phyloP scores from a whole-genome alignment of 2,888 invertebrate genomes.

The Zeuzera pyrina region DNA sequence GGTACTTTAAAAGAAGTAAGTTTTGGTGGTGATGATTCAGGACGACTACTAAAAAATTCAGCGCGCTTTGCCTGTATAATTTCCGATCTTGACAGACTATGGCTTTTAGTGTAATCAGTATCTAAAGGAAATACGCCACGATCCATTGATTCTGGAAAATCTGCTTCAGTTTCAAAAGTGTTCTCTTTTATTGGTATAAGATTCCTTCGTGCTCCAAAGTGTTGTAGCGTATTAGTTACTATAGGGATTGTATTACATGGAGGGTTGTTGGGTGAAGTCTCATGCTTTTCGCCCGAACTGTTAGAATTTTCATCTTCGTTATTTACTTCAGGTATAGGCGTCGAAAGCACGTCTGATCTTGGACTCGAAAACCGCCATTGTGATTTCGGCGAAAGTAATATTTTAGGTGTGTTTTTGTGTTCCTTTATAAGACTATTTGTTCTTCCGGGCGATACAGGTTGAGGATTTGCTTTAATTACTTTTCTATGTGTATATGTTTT shows the following conservation, averaged over 20 bases:
- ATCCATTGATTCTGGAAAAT: slow-evolving; percentile 34
- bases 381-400: slow-evolving; percentile 79
- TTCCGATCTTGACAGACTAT: slow-evolving; percentile 57
- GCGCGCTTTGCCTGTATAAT: slow-evolving; percentile 75
- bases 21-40: slow-evolving; percentile 49
- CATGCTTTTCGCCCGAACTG: slow-evolving; percentile 72
- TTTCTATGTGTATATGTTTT: slow-evolving; percentile 79
- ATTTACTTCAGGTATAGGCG: slow-evolving; percentile 87
- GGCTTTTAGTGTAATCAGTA: slow-evolving; percentile 43
- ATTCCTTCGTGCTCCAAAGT: slow-evolving; percentile 61
- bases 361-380: slow-evolving; percentile 83
- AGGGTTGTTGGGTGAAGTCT: slow-evolving; percentile 38
- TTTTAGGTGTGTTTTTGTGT: slow-evolving; percentile 73
- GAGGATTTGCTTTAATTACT: slow-evolving; percentile 61
- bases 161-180: slow-evolving; percentile 36
- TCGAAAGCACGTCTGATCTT: slow-evolving; percentile 87
- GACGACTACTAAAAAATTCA: slow-evolving; percentile 67
- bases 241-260: slow-evolving; percentile 62
- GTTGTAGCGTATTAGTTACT: slow-evolving; percentile 59
- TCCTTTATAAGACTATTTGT: slow-evolving; percentile 61
- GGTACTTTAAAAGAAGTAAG: slow-evolving; percentile 54
- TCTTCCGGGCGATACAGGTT: slow-evolving; percentile 70
- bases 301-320: slow-evolving; percentile 83
- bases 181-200: slow-evolving; percentile 58
- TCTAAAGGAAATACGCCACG: slow-evolving; percentile 64